Conservation (phyloP, 2,113 vertebrate genomes). For the Catagonus wagneri region DNA sequence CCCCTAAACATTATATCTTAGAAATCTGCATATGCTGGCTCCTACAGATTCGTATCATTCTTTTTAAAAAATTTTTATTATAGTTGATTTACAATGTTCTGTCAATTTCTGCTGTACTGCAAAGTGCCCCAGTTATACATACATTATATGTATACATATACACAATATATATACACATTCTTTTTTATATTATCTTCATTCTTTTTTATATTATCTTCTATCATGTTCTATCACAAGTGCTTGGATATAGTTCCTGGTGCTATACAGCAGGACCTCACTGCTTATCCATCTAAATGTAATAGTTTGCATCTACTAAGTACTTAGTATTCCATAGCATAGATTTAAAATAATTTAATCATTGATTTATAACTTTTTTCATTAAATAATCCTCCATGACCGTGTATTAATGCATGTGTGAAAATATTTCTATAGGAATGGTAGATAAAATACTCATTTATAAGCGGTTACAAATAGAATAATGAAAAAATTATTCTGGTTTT, state of each 20-base stretch:
- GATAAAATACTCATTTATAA: slow-evolving; percentile 8
- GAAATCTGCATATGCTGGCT: neutral
- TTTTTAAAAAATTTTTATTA: neutral
- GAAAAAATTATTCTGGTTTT: slow-evolving; percentile 33
- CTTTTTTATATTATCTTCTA: too few species aligned
- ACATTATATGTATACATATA: too few species aligned
- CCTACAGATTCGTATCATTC: neutral
- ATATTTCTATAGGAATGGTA: neutral
- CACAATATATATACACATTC: too few species aligned
- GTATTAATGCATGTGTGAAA: neutral
- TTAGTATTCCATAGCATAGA: neutral
- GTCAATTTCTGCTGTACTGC: too few species aligned
- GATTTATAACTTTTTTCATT: neutral
- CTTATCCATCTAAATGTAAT: too few species aligned
- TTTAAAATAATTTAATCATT: neutral
- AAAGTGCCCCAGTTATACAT: too few species aligned
- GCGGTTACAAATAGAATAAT: slow-evolving; percentile 8
- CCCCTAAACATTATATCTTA: neutral
- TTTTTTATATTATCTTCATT: too few species aligned
- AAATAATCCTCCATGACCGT: neutral
- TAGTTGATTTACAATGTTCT: too few species aligned
- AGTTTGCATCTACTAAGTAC: neutral
- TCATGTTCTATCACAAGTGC: too few species aligned
- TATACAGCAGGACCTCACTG: too few species aligned
- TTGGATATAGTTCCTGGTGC: too few species aligned